These are phyloP conservation scores for Bombus waltoni DNA, from an alignment of 1,140 invertebrate species.

Conservation along the genomic window DNA sequence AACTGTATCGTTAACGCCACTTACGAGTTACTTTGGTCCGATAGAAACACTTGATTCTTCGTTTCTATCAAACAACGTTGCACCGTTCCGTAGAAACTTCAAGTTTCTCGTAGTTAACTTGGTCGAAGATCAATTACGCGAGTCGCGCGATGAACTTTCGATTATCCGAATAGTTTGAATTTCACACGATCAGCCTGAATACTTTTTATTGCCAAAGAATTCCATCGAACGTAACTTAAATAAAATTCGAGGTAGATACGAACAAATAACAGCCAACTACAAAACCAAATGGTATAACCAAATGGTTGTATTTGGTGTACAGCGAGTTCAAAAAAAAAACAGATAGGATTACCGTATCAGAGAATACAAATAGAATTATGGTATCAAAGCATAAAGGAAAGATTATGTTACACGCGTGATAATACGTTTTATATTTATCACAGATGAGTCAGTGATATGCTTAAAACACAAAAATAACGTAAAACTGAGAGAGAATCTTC, in stretches of 20 bases:
- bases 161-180: constrained; percentile 30
- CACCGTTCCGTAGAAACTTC: background rate
- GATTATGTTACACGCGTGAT: background rate
- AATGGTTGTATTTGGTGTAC: too few species aligned
- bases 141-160: constrained; percentile 24
- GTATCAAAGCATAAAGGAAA: background rate
- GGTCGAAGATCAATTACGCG: constrained; percentile 20
- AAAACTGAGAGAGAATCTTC: background rate
- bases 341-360: too few species aligned
- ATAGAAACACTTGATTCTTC: constrained; percentile 1
- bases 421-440: background rate
- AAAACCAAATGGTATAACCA: too few species aligned
- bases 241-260: background rate
- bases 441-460: background rate
- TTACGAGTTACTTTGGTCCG: background rate
- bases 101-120: background rate
- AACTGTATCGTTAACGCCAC: background rate
- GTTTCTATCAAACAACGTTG: background rate
- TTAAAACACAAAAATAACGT: background rate
- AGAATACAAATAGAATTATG: background rate
- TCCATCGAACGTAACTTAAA: background rate
- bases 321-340: too few species aligned
- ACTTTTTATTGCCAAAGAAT: background rate
- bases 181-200: background rate
- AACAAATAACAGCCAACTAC: background rate